Conservation (phyloP, 2,888 invertebrate species). For the Pheosia gnoma region DNA sequence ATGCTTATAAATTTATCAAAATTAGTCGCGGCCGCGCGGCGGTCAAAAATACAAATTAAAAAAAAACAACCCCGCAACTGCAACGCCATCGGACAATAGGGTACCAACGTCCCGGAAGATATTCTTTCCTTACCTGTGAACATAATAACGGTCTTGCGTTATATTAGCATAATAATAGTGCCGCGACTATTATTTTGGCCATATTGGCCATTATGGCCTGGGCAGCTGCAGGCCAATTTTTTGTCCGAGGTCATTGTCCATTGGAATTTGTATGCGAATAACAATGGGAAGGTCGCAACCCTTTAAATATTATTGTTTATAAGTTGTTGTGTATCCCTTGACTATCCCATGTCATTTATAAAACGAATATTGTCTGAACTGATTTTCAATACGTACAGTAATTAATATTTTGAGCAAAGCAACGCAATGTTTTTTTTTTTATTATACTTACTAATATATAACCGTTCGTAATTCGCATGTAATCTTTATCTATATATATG, state of each 20-base stretch:
- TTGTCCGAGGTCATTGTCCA: constrained; percentile 71
- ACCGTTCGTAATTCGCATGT: too few relatives aligned
- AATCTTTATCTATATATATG: too few relatives aligned
- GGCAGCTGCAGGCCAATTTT: constrained; percentile 70
- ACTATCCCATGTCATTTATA: neutral
- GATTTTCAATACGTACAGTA: neutral
- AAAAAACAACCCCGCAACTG: constrained; percentile 63
- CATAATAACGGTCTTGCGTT: constrained; percentile 67
- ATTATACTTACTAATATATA: too few relatives aligned
- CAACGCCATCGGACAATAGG: constrained; percentile 57
- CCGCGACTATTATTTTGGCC: constrained; percentile 73
- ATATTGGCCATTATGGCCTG: constrained; percentile 66
- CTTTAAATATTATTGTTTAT: constrained; percentile 37
- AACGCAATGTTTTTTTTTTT: too few relatives aligned
- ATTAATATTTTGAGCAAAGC: too few relatives aligned
- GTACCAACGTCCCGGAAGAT: constrained; percentile 67
- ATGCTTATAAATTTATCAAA: constrained; percentile 70
- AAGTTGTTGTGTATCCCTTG: constrained; percentile 4
- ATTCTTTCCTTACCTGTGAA: constrained; percentile 67
- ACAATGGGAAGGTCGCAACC: constrained; percentile 61
- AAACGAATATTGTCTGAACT: neutral
- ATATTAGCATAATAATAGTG: constrained; percentile 81
- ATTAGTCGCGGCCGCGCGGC: constrained; percentile 66
- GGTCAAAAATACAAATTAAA: constrained; percentile 55
- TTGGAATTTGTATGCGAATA: constrained; percentile 63